A percentile compares a stretch with the other conserved stretches of the same genome.
These are phyloP conservation scores for Rhyacophila evoluta DNA, from an alignment of 2,888 invertebrate species.

Conservation along the genomic window DNA sequence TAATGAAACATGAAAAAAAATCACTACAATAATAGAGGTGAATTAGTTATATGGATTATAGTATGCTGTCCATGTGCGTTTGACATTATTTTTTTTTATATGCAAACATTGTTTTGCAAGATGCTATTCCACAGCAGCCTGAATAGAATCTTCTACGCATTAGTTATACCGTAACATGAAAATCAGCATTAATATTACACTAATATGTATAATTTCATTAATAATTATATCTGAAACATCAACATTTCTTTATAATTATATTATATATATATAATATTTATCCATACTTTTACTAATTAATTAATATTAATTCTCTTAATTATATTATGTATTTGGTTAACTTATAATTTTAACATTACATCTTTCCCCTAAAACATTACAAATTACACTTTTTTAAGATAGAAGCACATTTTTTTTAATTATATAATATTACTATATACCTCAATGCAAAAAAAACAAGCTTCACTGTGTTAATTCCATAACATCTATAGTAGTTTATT, in stretches of 20 bases:
- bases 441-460: conserved; percentile 43
- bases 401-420: conserved; percentile 37
- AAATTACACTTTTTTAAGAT: conserved; percentile 38
- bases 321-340: conserved; percentile 38
- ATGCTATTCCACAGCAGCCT: conserved; percentile 30
- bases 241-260: conserved; percentile 44
- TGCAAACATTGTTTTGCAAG: conserved; percentile 17
- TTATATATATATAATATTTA: conserved; percentile 30
- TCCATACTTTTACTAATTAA: conserved; percentile 39
- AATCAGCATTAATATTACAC: conserved; percentile 36
- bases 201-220: conserved; percentile 33
- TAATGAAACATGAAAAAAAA: no score
- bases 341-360: conserved; percentile 35
- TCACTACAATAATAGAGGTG: no score
- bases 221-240: conserved; percentile 48
- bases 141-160: conserved; percentile 39
- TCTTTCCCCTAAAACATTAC: conserved; percentile 35
- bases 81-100: neutral
- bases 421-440: conserved; percentile 14
- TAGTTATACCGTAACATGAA: conserved; percentile 29
- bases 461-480: conserved; percentile 38
- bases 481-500: conserved; percentile 28
- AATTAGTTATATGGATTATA: no score
- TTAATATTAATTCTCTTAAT: conserved; percentile 27
- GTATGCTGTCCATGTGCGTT: neutral